Evolutionary conservation across 2,113 vertebrate species (phyloP).

Genomic region (Sander lucioperca): DNA sequence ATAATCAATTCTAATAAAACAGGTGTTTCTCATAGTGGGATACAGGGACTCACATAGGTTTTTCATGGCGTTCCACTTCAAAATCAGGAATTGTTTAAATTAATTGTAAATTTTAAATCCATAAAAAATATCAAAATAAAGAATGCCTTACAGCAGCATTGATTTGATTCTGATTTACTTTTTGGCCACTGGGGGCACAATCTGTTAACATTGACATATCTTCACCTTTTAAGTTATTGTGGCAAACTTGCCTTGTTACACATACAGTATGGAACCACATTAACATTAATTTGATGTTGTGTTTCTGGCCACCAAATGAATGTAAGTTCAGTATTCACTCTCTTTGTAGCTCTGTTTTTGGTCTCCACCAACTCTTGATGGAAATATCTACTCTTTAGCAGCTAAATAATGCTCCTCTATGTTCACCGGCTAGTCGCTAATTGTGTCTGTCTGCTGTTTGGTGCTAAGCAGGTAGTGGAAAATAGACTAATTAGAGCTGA

Average conservation of each 20-base stretch:
- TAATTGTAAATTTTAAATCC: not conserved
- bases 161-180: not conserved
- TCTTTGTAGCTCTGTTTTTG: not conserved
- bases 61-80: not conserved
- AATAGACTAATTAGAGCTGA: not conserved
- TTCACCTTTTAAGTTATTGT: not conserved
- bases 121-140: not conserved
- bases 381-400: not conserved
- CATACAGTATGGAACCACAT: not conserved
- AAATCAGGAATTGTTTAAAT: not conserved
- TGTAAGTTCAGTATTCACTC: not conserved
- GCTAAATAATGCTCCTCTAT: not conserved
- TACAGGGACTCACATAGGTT: not conserved
- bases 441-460: not conserved
- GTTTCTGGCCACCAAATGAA: not conserved
- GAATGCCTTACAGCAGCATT: not conserved
- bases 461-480: not conserved
- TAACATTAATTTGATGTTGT: not conserved
- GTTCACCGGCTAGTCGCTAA: not conserved
- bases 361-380: not conserved
- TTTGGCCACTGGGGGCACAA: not conserved
- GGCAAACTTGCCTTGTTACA: not conserved
- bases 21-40: not conserved
- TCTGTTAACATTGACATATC: not conserved
- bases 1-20: not conserved